Evolutionary conservation across 2,113 vertebrate genomes (phyloP).

Genomic region (Nyctibius bracteatus): DNA sequence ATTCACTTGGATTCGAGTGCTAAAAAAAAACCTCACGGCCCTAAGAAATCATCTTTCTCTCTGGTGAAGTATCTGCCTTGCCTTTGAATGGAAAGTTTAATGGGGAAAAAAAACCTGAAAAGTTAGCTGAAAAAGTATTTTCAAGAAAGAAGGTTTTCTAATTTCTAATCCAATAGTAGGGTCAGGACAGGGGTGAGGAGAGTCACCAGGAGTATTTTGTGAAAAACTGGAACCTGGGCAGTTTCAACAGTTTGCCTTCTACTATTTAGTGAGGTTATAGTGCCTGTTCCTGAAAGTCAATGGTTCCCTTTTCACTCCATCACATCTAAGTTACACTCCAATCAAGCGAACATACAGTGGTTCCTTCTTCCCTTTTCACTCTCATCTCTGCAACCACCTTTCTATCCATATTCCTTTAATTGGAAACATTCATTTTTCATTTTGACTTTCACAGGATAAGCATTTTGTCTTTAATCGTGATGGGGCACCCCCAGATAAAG

Average conservation of each 20-base stretch:
- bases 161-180: neutral
- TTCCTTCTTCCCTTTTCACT: neutral
- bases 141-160: neutral
- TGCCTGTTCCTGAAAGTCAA: neutral
- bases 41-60: neutral
- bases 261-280: neutral
- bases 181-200: neutral
- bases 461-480: neutral
- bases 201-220: neutral
- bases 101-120: neutral
- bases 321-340: neutral
- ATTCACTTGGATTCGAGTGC: neutral
- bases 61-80: neutral
- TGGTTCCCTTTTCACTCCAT: neutral
- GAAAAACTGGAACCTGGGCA: neutral
- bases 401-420: neutral
- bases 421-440: neutral
- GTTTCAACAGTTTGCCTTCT: neutral
- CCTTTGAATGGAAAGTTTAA: neutral
- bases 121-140: neutral
- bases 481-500: neutral
- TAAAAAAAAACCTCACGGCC: neutral
- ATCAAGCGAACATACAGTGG: accelerated
- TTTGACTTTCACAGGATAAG: neutral
- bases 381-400: neutral